Percentiles rank a stretch among this genome's conserved stretches.
Conservation (phyloP, 2,113 vertebrate genomes). For the Lepus europaeus region DNA sequence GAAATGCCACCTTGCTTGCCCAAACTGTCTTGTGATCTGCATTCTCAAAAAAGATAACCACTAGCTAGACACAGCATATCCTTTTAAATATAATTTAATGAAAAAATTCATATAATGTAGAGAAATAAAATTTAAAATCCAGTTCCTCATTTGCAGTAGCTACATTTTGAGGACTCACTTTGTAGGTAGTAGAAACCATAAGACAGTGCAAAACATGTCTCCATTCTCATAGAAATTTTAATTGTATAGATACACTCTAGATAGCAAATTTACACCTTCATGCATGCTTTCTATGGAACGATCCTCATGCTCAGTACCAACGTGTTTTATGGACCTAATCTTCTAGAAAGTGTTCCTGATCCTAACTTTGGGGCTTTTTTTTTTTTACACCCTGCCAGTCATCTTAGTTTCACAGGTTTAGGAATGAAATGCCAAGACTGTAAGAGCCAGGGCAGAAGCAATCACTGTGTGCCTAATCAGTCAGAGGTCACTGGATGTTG, state of each 20-base stretch:
- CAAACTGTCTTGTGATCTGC: not conserved
- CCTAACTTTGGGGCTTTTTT: conserved; percentile 1
- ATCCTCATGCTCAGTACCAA: not conserved
- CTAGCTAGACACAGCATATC: not conserved
- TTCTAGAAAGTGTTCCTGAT: not conserved
- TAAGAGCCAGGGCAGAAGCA: conserved; percentile 68
- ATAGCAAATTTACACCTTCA: not conserved
- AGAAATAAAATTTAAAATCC: not conserved
- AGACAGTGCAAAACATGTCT: not conserved
- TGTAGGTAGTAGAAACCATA: not conserved
- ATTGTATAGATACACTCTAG: not conserved
- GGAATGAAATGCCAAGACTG: conserved; percentile 68
- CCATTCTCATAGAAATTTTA: not conserved
- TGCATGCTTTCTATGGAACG: not conserved
- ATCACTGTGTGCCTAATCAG: conserved; percentile 22
- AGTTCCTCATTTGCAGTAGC: not conserved
- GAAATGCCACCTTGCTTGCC: not conserved
- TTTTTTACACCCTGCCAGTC: not conserved
- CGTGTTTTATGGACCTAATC: conserved; percentile 14
- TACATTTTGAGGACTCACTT: not conserved
- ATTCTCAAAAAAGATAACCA: not conserved
- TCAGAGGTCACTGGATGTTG: conserved; percentile 32
- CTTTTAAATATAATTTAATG: not conserved
- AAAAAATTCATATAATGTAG: not conserved
- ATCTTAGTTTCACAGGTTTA: conserved; percentile 28